A percentile compares a stretch with the other conserved stretches of the same genome.
These are phyloP conservation scores for Ochotona curzoniae DNA, from an alignment of 2,113 vertebrate genomes.

Conservation along the genomic window DNA sequence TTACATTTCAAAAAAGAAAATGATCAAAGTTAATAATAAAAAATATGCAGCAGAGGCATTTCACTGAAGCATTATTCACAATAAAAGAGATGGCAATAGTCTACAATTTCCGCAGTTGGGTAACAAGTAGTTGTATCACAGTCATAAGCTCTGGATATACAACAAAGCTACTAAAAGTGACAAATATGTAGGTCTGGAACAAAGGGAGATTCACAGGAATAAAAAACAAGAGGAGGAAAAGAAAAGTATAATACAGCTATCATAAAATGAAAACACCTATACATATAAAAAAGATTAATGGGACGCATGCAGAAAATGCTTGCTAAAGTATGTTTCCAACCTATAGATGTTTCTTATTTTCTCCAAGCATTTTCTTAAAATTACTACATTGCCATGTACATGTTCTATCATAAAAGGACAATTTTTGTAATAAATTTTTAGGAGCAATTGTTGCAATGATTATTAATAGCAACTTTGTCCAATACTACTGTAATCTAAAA, in stretches of 20 bases:
- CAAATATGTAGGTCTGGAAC: not conserved
- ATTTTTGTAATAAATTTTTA: not conserved
- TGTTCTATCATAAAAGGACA: not conserved
- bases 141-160: not conserved
- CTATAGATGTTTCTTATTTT: not conserved
- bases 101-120: not conserved
- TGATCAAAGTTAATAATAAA: slow-evolving; percentile 7
- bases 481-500: not conserved
- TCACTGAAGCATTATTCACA: not conserved
- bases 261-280: not conserved
- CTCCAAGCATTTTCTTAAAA: not conserved
- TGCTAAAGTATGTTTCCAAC: not conserved
- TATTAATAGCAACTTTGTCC: not conserved
- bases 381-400: not conserved
- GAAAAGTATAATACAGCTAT: not conserved
- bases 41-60: not conserved
- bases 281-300: not conserved
- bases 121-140: not conserved
- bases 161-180: slow-evolving; percentile 3
- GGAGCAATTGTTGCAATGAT: not conserved
- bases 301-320: not conserved
- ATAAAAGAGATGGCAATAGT: not conserved
- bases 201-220: not conserved
- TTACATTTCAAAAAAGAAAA: not conserved
- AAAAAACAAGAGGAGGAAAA: not conserved